Evolutionary conservation across 1,140 invertebrate species (phyloP).

Genomic region (Choristoneura fumiferana): DNA sequence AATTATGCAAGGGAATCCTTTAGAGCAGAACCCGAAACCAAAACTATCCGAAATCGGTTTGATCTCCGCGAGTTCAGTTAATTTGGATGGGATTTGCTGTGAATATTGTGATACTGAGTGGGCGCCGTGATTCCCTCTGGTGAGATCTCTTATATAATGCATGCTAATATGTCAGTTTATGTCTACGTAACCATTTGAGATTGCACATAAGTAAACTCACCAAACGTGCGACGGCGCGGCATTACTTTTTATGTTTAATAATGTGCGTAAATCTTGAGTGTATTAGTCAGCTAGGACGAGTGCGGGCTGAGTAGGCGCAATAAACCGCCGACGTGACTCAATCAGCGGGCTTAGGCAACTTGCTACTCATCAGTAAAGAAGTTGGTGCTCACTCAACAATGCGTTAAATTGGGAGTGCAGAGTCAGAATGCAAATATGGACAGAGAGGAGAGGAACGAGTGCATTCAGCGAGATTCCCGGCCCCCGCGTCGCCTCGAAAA

Average conservation of each 20-base stretch:
- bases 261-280: not conserved
- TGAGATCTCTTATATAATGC: too few relatives aligned
- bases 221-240: not conserved
- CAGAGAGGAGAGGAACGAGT: conserved; percentile 32
- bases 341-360: not conserved
- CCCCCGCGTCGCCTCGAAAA: conserved; percentile 3
- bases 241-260: not conserved
- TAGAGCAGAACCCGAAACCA: not conserved
- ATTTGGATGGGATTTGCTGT: conserved; percentile 13
- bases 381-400: conserved; percentile 39
- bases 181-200: too few relatives aligned
- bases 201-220: not conserved
- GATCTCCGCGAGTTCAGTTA: not conserved
- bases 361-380: not conserved
- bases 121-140: not conserved
- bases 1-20: not conserved
- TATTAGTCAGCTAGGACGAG: not conserved
- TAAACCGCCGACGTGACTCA: not conserved
- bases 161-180: too few relatives aligned
- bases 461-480: conserved; percentile 33
- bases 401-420: conserved; percentile 42
- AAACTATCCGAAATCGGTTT: conserved; percentile 14
- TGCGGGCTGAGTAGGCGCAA: not conserved
- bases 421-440: conserved; percentile 42
- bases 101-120: conserved; percentile 12